Conservation (phyloP, 2,888 invertebrate species). For the Oxyteleia sp. region DNA sequence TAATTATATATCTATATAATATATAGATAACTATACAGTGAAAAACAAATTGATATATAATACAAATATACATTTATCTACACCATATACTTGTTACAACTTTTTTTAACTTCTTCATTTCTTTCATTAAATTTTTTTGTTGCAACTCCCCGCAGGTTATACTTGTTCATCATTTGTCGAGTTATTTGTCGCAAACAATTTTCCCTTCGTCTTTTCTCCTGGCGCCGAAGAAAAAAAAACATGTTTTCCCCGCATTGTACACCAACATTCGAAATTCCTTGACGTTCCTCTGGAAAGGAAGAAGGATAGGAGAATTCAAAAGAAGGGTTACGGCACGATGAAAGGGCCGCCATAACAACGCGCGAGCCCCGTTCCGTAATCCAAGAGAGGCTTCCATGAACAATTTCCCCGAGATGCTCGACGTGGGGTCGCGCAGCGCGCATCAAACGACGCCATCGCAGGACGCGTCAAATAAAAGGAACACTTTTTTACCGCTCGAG, state of each 20-base stretch:
- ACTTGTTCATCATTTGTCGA: not conserved
- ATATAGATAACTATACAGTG: too few species aligned
- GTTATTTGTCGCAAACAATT: conserved; percentile 9
- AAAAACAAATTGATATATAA: too few species aligned
- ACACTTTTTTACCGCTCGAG: conserved; percentile 33
- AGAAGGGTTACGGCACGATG: conserved; percentile 32
- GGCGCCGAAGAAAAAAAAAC: not conserved
- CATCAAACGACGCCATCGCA: conserved; percentile 32
- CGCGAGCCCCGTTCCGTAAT: conserved; percentile 41
- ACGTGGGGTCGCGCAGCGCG: conserved; percentile 46
- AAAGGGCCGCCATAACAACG: conserved; percentile 55
- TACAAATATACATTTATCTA: too few species aligned
- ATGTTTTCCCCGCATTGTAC: conserved; percentile 3
- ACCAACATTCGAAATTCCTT: conserved; percentile 14
- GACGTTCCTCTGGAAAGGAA: conserved; percentile 15
- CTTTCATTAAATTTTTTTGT: too few species aligned
- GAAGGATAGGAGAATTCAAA: conserved; percentile 24
- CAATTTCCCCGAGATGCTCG: conserved; percentile 44
- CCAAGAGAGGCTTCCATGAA: conserved; percentile 45
- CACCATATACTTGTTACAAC: too few species aligned
- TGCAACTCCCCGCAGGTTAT: too few species aligned
- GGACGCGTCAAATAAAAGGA: conserved; percentile 11
- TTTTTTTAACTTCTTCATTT: too few species aligned
- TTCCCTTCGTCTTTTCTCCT: not conserved
- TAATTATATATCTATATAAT: too few species aligned